These are phyloP conservation scores for Platerodrilus igneus DNA, from an alignment of 2,888 invertebrate species.

Conservation along the genomic window DNA sequence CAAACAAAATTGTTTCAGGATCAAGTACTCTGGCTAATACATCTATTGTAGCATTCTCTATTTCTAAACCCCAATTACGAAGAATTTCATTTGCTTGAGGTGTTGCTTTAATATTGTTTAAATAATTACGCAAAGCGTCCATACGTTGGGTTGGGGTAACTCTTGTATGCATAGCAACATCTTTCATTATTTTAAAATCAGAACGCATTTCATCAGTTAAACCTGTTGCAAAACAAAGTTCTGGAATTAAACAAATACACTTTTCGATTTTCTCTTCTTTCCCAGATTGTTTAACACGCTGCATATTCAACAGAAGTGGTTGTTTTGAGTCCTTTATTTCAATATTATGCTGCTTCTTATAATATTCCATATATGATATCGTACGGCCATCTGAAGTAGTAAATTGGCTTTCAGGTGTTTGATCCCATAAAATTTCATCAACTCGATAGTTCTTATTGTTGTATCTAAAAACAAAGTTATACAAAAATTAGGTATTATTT, in stretches of 20 bases:
- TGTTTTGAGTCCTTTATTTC: slow-evolving; percentile 68
- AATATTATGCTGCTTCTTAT: slow-evolving; percentile 71
- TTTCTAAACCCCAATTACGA: slow-evolving; percentile 73
- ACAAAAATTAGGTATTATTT: too few species aligned
- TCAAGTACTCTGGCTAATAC: slow-evolving; percentile 61
- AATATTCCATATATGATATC: slow-evolving; percentile 73
- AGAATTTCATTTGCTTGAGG: slow-evolving; percentile 65
- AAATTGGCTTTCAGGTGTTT: slow-evolving; percentile 68
- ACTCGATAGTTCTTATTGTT: slow-evolving; percentile 86
- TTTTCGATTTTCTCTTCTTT: slow-evolving; percentile 47
- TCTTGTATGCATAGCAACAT: slow-evolving; percentile 72
- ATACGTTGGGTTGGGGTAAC: slow-evolving; percentile 76
- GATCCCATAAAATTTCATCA: slow-evolving; percentile 77
- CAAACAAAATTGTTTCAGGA: slow-evolving; percentile 65
- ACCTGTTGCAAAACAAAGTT: slow-evolving; percentile 84
- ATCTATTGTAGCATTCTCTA: slow-evolving; percentile 54
- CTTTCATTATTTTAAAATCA: slow-evolving; percentile 83
- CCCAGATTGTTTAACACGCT: slow-evolving; percentile 41
- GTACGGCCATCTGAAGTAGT: slow-evolving; percentile 51
- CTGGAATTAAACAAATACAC: slow-evolving; percentile 74
- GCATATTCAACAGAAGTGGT: slow-evolving; percentile 69
- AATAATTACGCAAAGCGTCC: slow-evolving; percentile 62
- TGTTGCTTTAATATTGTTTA: slow-evolving; percentile 56
- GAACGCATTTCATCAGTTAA: slow-evolving; percentile 76
- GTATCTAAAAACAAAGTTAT: slow-evolving; percentile 60